Evolutionary conservation across 2,113 vertebrate species (phyloP).

Genomic region (Myiagra hebetior): DNA sequence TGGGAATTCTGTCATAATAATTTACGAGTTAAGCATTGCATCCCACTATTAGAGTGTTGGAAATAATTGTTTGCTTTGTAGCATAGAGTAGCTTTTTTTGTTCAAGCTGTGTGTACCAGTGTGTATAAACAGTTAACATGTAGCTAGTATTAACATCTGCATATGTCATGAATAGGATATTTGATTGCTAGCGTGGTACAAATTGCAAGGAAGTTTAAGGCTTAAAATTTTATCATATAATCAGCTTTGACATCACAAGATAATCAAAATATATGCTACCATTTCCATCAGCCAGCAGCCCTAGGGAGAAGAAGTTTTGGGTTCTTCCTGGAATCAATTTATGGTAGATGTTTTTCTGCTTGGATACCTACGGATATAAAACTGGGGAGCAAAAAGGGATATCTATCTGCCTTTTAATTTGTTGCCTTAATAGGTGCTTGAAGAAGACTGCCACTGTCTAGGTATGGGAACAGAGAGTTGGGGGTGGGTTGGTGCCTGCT

Average conservation of each 20-base stretch:
- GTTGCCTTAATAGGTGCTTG: background rate
- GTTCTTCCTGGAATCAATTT: background rate
- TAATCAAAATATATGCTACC: background rate
- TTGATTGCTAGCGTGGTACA: background rate
- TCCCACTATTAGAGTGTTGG: background rate
- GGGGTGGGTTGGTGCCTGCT: background rate
- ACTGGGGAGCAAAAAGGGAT: background rate
- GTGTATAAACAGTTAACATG: background rate
- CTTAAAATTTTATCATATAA: background rate
- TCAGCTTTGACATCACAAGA: constrained; percentile 15
- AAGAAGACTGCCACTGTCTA: background rate
- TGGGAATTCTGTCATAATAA: background rate
- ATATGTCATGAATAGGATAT: background rate
- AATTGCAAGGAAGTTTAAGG: constrained; percentile 32
- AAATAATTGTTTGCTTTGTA: background rate
- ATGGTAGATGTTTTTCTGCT: background rate
- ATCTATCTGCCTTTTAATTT: background rate
- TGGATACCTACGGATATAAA: background rate
- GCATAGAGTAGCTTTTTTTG: background rate
- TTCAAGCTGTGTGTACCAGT: fast-evolving
- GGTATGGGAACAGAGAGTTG: background rate
- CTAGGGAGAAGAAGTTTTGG: background rate
- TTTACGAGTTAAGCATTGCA: background rate
- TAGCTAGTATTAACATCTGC: background rate
- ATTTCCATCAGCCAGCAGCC: background rate